phyloP scores from a whole-genome alignment of 2,888 invertebrate species.

The Ormyrus rosae region DNA sequence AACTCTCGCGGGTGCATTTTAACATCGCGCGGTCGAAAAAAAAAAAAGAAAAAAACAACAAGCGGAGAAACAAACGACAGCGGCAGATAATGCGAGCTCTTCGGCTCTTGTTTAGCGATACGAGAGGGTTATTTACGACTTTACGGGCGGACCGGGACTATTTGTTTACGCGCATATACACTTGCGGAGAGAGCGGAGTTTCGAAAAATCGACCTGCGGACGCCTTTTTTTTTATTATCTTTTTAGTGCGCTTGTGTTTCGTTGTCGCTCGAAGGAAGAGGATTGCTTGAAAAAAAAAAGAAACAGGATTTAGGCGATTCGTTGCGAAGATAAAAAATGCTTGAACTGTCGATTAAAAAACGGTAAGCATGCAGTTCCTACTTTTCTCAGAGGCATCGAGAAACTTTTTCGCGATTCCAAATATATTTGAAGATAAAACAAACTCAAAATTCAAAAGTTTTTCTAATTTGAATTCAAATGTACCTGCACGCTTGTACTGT shows the following conservation, averaged over 20 bases:
- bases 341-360: too few species aligned
- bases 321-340: too few species aligned
- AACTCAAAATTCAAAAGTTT: too few species aligned
- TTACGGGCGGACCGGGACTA: not conserved
- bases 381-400: too few species aligned
- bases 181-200: not conserved
- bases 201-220: not conserved
- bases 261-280: not conserved
- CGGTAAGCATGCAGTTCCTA: too few species aligned
- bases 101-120: not conserved
- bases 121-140: not conserved
- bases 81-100: not conserved
- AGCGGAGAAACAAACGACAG: conserved; percentile 1
- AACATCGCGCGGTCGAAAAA: not conserved
- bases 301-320: too few species aligned
- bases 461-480: too few species aligned
- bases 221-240: not conserved
- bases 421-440: too few species aligned
- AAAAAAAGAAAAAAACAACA: not conserved
- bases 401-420: too few species aligned
- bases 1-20: not conserved
- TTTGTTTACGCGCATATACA: not conserved
- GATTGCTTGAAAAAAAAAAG: not conserved
- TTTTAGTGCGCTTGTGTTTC: not conserved
- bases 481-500: too few species aligned